Evolutionary conservation across 2,888 invertebrate species (phyloP), one percentile per base, ranked within the genome.

Genomic region (Proisotoma minuta): DNA sequence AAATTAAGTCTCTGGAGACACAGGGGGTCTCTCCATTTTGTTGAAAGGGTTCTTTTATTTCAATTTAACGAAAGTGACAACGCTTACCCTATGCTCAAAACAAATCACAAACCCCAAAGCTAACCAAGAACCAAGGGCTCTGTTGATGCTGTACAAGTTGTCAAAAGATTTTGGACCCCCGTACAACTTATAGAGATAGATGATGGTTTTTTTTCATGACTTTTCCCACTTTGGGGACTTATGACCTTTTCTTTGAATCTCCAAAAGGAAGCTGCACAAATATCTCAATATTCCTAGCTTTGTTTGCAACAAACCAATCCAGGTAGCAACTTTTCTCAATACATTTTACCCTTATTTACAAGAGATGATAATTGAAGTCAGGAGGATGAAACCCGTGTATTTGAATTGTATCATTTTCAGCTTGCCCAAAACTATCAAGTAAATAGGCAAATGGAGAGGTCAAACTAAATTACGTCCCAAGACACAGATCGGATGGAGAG

Each of bases 61-160:
- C 66, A 66, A 64, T 64, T 69, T 66, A 64, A 68, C 59, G 69
- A 69, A 69, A 69, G 69, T 66, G 66, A 69, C 69, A 69, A 69
- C 61, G 61, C 59, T 8, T 34, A 34, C 34, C 34, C 34, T 8
- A 34, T 34, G 34, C 34, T 34, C 15, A 15, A 34, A 34, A 34
- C 64, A 60, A 61, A 58, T 51, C 60, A 60, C 58, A 34, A 34
- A 34, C 34, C 34, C 34, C 34, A 34, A 34, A 34, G 8, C 34
- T 15, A 34, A 34, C 34, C 34, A 34, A 15, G 34, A 34, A 34
- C 15, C 49, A 49, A 52, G 26, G 52, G 39, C 49, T 59, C n/a
- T 59, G 48, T 52, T 49, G 29, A 28, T 63, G 57, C 60, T 61
- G 59, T 66, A 66, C 68, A 66, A 66, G 63, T 66, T 65, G 64